Conservation (phyloP, 2,888 invertebrate genomes). For the Dryobota labecula region DNA sequence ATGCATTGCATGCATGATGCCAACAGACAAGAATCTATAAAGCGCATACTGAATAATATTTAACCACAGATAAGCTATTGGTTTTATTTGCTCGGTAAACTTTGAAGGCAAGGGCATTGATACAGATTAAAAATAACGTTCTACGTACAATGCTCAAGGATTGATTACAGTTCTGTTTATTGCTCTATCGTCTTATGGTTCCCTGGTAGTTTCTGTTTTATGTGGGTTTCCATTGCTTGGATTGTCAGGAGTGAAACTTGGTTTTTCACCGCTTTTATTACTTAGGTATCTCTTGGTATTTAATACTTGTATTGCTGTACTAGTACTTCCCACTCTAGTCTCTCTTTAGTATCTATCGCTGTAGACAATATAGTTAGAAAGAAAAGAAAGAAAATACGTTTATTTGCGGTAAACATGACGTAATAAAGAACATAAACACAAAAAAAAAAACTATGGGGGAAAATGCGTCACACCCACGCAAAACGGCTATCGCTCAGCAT, state of each 20-base stretch:
- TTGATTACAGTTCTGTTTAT: constrained; percentile 27
- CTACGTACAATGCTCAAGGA: constrained; percentile 31
- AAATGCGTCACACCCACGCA: too few species aligned
- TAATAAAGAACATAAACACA: too few species aligned
- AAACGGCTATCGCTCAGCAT: too few species aligned
- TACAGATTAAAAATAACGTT: constrained; percentile 49
- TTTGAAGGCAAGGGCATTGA: constrained; percentile 42
- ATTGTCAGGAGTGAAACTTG: not conserved
- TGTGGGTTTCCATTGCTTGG: not conserved
- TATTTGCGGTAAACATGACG: too few species aligned
- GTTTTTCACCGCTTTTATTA: not conserved
- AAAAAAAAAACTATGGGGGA: too few species aligned
- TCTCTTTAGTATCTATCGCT: too few species aligned
- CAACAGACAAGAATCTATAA: constrained; percentile 41
- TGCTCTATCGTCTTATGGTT: constrained; percentile 8
- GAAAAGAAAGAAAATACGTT: too few species aligned
- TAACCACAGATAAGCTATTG: constrained; percentile 57
- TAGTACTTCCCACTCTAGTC: not conserved
- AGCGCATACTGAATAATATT: constrained; percentile 46
- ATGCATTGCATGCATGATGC: constrained; percentile 50
- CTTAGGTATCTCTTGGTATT: not conserved
- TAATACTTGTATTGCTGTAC: not conserved
- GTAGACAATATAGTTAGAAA: not conserved
- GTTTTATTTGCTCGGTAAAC: constrained; percentile 41
- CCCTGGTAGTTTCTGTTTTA: constrained; percentile 14